Evolutionary conservation across 2,888 invertebrate genomes (phyloP).

Genomic region (Sinhomidia bicolor): DNA sequence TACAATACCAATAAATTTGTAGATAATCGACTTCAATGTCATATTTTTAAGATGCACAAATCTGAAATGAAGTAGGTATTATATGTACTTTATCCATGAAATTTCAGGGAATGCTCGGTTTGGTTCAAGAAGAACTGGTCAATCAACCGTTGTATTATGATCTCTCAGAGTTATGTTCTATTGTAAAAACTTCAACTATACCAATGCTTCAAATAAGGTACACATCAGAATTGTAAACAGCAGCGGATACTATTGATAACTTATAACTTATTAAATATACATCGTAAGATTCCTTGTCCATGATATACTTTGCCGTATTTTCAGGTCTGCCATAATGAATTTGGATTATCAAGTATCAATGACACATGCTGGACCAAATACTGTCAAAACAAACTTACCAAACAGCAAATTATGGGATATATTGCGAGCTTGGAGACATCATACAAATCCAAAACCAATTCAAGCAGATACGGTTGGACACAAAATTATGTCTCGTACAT

Average conservation of each 20-base stretch:
- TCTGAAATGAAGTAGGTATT: not conserved
- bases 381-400: conserved; percentile 97
- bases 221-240: too few species aligned
- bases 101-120: conserved; percentile 88
- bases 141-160: conserved; percentile 95
- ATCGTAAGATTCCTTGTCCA: too few species aligned
- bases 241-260: too few species aligned
- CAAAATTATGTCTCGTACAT: conserved; percentile 77
- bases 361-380: conserved; percentile 93
- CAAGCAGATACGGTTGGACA: conserved; percentile 81
- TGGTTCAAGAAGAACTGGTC: conserved; percentile 90
- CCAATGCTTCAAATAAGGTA: conserved; percentile 88
- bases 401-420: conserved; percentile 94
- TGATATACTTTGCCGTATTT: too few species aligned
- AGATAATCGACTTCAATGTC: not conserved
- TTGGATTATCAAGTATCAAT: conserved; percentile 95
- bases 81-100: not conserved
- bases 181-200: conserved; percentile 88
- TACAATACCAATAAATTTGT: not conserved
- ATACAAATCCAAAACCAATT: conserved; percentile 86
- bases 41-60: too few species aligned
- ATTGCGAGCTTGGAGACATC: conserved; percentile 89
- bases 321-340: conserved; percentile 93
- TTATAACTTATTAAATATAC: too few species aligned
- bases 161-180: conserved; percentile 89